A percentile compares a stretch with the other conserved stretches of the same genome.
These are phyloP conservation scores for Dryadula phaetusa DNA, from an alignment of 2,888 invertebrate species.

Conservation along the genomic window DNA sequence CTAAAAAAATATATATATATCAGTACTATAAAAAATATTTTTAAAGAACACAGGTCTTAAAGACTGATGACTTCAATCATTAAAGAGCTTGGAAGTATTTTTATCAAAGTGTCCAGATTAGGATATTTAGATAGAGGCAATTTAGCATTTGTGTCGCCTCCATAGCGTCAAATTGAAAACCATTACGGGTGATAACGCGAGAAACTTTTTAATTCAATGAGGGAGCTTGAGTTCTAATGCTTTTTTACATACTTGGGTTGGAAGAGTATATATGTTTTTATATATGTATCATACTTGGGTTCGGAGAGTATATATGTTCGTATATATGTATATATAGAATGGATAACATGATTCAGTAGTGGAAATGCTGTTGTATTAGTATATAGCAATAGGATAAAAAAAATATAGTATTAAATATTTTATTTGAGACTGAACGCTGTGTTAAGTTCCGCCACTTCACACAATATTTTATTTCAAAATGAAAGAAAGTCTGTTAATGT, in stretches of 20 bases:
- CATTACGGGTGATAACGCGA: constrained; percentile 26
- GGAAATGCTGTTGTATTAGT: too few relatives aligned
- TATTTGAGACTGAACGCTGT: too few relatives aligned
- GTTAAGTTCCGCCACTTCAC: too few relatives aligned
- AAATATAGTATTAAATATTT: too few relatives aligned
- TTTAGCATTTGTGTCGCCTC: constrained; percentile 34
- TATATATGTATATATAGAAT: too few relatives aligned
- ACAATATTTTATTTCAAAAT: too few relatives aligned
- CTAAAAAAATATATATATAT: too few relatives aligned
- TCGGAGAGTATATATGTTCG: too few relatives aligned
- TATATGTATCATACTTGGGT: too few relatives aligned
- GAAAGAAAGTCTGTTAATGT: too few relatives aligned
- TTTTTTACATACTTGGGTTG: neutral
- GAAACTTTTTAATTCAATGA: constrained; percentile 19
- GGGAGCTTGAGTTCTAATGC: neutral
- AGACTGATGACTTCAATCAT: constrained; percentile 19
- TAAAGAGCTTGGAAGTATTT: constrained; percentile 22
- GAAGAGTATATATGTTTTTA: neutral
- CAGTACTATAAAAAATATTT: neutral
- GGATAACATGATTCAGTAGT: too few relatives aligned
- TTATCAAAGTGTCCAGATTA: constrained; percentile 35
- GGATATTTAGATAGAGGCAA: constrained; percentile 41
- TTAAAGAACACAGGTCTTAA: constrained; percentile 16
- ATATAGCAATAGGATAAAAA: too few relatives aligned
- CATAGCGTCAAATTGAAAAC: constrained; percentile 36